A percentile compares a stretch with the other conserved stretches of the same genome.
Evolutionary conservation across 2,888 invertebrate genomes (phyloP).

Genomic region (Agrochola lychnidis): DNA sequence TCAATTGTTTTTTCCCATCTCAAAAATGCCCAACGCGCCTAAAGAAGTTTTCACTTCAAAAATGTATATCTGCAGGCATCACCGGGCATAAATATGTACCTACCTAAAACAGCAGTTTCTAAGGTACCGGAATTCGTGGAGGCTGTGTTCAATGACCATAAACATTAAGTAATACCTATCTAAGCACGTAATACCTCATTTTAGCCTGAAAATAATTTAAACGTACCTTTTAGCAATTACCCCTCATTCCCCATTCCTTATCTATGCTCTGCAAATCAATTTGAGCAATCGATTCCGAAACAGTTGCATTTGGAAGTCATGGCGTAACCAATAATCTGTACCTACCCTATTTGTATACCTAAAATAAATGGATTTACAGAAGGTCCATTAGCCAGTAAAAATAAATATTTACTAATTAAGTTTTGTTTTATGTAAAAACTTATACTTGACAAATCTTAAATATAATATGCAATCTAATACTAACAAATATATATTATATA

Average conservation of each 20-base stretch:
- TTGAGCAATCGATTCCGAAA: slow-evolving; percentile 39
- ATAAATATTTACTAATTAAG: too few relatives aligned
- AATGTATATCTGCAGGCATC: too few relatives aligned
- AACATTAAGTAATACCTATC: background rate
- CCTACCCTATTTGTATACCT: slow-evolving; percentile 4
- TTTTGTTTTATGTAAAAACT: too few relatives aligned
- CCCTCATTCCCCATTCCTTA: background rate
- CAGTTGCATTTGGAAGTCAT: slow-evolving; percentile 34
- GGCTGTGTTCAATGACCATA: background rate
- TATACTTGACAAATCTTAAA: too few relatives aligned
- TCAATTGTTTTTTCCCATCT: too few relatives aligned
- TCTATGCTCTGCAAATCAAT: slow-evolving; percentile 20
- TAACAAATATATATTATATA: too few relatives aligned
- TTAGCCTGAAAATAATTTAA: background rate
- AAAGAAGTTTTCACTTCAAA: too few relatives aligned
- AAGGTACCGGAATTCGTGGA: background rate
- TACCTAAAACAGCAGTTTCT: too few relatives aligned
- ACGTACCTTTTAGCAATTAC: slow-evolving; percentile 5
- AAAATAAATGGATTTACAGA: slow-evolving; percentile 8
- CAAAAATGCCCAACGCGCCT: too few relatives aligned
- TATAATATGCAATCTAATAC: too few relatives aligned
- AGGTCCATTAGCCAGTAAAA: background rate
- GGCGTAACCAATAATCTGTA: slow-evolving; percentile 42
- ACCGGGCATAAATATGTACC: too few relatives aligned
- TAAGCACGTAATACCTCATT: background rate